Base-by-base conservation (phyloP, 1,140 invertebrate species). In the Mizuhopecten yessoensis region DNA sequence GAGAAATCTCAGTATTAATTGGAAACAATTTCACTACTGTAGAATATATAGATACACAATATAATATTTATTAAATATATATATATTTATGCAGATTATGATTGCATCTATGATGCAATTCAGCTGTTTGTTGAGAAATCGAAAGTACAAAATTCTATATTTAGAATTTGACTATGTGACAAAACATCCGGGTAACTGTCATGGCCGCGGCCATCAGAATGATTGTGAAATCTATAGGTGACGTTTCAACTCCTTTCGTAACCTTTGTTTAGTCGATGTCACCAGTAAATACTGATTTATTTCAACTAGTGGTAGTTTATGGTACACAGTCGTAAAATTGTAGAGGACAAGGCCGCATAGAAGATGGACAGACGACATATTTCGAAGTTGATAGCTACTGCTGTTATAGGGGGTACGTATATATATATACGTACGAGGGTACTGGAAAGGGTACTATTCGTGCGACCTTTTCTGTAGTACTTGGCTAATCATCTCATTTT, bases 61-160 rank as follows among this genome's bases (percentile, higher is more conserved):
- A n/a, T n/a, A n/a, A n/a, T n/a, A n/a, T n/a, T n/a, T n/a, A n/a
- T n/a, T n/a, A n/a, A n/a, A n/a, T n/a, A n/a, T n/a, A n/a, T n/a
- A n/a, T n/a, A n/a, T n/a, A n/a, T n/a, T n/a, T n/a, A n/a, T n/a
- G n/a, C n/a, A n/a, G n/a, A n/a, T n/a, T n/a, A n/a, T n/a, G n/a
- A n/a, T n/a, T n/a, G n/a, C n/a, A n/a, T n/a, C n/a, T 39, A n/a
- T 75, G 57, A 75, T 75, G 57, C 57, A 75, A 75, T 75, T n/a
- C 17, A 29, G 1, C n/a, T 5, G 2, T 0, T 29, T 29, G 57
- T n/a, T 75, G n/a, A 75, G 57, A 75, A 75, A 75, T 29, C n/a
- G 57, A 75, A 75, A 75, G 57, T 75, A 29, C 11, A 0, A 29
- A 75, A 75, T 29, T 0, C 57, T 75, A 75, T 75, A 29, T 75